Evolutionary conservation across 2,888 invertebrate species (phyloP).

Genomic region (Desoria tigrina): DNA sequence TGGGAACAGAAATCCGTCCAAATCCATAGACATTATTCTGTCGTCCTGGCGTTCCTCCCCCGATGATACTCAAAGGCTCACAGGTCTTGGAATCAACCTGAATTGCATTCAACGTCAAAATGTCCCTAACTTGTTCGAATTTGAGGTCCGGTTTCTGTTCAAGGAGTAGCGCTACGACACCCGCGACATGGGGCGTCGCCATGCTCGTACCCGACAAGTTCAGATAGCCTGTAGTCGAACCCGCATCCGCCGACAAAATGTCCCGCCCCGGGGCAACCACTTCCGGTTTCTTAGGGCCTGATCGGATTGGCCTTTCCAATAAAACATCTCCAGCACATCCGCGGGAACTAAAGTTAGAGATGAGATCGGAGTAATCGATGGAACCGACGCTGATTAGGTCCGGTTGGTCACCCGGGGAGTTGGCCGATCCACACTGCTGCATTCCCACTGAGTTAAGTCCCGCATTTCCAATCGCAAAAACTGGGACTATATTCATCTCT

Average conservation of each 20-base stretch:
- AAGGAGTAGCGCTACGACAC: background rate
- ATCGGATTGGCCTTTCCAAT: background rate
- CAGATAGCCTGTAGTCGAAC: background rate
- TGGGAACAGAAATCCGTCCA: background rate
- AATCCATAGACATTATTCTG: slow-evolving; percentile 6
- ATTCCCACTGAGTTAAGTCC: too few relatives aligned
- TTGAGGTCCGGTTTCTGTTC: background rate
- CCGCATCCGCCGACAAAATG: background rate
- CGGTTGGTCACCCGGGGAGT: slow-evolving; percentile 12
- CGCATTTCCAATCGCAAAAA: slow-evolving; percentile 17
- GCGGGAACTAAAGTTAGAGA: slow-evolving; percentile 6
- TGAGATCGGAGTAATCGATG: background rate
- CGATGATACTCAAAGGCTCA: too few relatives aligned
- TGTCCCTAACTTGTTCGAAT: background rate
- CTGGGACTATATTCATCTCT: background rate
- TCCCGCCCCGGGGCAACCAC: slow-evolving; percentile 4
- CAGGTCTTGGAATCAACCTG: too few relatives aligned
- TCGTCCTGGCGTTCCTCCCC: background rate
- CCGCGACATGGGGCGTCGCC: slow-evolving; percentile 10
- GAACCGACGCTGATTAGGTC: slow-evolving; percentile 13
- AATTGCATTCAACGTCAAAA: background rate
- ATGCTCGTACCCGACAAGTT: background rate
- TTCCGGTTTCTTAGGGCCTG: background rate
- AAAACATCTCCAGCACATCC: background rate
- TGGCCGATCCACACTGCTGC: slow-evolving; percentile 11